Conservation (phyloP, 2,888 invertebrate species). For the Sesia apiformis region DNA sequence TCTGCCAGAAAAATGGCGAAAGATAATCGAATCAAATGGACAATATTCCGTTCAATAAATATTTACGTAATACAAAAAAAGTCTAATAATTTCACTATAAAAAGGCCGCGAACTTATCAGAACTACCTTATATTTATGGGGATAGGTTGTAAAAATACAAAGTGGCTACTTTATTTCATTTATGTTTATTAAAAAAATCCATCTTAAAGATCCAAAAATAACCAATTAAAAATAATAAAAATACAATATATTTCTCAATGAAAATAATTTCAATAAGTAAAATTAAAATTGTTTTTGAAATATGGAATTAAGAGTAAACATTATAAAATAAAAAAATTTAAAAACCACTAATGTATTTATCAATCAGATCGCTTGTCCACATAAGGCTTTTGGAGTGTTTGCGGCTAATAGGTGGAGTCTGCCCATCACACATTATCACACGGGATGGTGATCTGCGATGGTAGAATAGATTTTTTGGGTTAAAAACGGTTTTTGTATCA, state of each 20-base stretch:
- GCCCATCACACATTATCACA: neutral
- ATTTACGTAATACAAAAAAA: too few species aligned
- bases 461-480: neutral
- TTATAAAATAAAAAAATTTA: neutral
- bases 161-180: neutral
- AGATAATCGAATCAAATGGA: too few species aligned
- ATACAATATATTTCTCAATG: neutral
- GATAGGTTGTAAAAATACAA: neutral
- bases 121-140: too few species aligned
- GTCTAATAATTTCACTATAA: too few species aligned
- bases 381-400: neutral
- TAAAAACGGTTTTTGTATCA: neutral
- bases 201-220: neutral
- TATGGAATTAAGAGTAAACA: neutral
- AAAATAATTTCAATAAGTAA: neutral
- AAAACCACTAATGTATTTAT: neutral
- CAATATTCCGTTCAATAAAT: too few species aligned
- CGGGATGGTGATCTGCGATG: neutral
- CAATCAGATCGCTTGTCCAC: too few species aligned
- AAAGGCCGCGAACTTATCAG: too few species aligned
- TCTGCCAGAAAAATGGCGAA: too few species aligned
- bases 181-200: neutral
- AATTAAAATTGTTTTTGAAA: neutral
- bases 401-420: neutral
- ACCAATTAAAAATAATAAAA: neutral